Percentiles rank a stretch among this genome's conserved stretches.
These are phyloP conservation scores for Achroia grisella DNA, from an alignment of 1,140 invertebrate genomes.

Conservation along the genomic window DNA sequence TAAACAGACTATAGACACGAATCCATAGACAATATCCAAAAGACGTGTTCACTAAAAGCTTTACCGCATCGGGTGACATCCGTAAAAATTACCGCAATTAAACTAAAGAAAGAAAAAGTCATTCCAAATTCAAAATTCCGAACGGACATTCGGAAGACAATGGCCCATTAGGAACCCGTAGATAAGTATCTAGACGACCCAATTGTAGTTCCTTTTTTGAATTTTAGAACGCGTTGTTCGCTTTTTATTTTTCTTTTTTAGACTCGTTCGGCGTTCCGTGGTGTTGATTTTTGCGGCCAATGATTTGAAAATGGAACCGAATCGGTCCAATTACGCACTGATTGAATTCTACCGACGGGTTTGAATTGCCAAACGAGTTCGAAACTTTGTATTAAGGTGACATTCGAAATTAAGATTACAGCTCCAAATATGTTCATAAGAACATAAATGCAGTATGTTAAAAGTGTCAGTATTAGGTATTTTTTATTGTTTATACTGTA, in stretches of 20 bases:
- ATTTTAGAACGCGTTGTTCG: conserved; percentile 30
- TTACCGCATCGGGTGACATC: conserved; percentile 41
- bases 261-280: conserved; percentile 12
- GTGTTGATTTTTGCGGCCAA: conserved; percentile 46
- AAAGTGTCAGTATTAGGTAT: too few species aligned
- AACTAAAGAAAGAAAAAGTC: conserved; percentile 39
- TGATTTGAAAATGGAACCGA: conserved; percentile 23
- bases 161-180: conserved; percentile 51
- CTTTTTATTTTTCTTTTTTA: conserved; percentile 20
- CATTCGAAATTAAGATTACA: too few species aligned
- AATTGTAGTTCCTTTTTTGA: conserved; percentile 50
- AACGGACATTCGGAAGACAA: conserved; percentile 35
- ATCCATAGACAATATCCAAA: conserved; percentile 1
- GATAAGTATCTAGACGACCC: conserved; percentile 51
- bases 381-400: background rate
- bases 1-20: background rate
- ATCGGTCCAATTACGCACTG: conserved; percentile 20
- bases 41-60: conserved; percentile 17
- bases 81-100: conserved; percentile 61
- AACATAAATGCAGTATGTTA: too few species aligned
- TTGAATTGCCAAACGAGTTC: conserved; percentile 2
- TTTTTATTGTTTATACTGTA: too few species aligned
- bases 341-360: conserved; percentile 18
- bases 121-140: conserved; percentile 37
- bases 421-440: too few species aligned